These are phyloP conservation scores for Sinocyclocheilus grahami DNA, from an alignment of 2,113 vertebrate species.

Conservation along the genomic window DNA sequence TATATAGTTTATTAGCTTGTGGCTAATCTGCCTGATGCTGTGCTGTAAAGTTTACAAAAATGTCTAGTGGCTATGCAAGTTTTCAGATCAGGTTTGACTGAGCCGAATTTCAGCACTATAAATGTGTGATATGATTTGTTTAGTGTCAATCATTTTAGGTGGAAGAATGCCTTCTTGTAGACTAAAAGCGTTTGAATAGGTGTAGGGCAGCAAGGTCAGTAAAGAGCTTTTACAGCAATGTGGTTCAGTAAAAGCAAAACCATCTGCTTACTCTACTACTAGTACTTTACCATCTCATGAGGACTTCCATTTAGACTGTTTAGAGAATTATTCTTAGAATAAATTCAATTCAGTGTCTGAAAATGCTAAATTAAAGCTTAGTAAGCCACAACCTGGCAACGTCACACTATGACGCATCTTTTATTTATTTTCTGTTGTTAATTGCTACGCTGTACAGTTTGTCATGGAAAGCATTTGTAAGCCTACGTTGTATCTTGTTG, in stretches of 20 bases:
- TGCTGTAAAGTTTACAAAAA: not conserved
- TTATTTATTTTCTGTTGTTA: not conserved
- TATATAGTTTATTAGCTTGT: not conserved
- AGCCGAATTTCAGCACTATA: not conserved
- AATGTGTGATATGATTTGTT: not conserved
- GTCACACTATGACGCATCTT: not conserved
- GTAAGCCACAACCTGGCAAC: not conserved
- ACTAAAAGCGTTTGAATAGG: not conserved
- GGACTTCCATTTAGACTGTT: not conserved
- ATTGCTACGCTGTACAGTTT: not conserved
- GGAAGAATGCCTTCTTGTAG: not conserved
- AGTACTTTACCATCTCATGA: too few relatives aligned
- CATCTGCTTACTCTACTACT: not conserved
- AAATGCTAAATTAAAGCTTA: not conserved
- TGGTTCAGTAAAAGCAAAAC: not conserved
- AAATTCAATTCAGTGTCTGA: not conserved
- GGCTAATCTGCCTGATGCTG: not conserved
- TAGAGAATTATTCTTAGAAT: not conserved
- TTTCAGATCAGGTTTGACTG: not conserved
- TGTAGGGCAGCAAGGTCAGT: not conserved
- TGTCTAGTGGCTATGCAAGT: not conserved
- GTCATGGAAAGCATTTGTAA: not conserved
- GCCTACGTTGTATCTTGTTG: constrained; percentile 9
- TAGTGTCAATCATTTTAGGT: not conserved
- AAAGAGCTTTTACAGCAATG: not conserved